These are phyloP conservation scores for Notiomystis cincta DNA, from an alignment of 2,113 vertebrate species.

Conservation along the genomic window DNA sequence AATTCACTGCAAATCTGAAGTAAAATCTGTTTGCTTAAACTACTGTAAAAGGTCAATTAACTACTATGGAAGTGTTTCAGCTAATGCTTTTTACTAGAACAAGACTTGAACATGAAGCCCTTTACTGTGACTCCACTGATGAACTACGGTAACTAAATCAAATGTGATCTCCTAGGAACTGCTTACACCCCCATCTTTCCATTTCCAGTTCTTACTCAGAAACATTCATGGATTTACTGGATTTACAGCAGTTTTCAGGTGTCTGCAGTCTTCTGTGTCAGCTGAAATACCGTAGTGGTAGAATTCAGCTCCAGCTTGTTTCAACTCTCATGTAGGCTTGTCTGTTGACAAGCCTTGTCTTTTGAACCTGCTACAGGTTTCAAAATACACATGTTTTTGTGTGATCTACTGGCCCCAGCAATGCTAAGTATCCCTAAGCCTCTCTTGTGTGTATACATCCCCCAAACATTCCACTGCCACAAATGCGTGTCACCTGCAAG, in stretches of 20 bases:
- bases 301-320: background rate
- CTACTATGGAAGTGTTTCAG: background rate
- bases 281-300: background rate
- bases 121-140: background rate
- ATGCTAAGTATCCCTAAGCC: background rate
- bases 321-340: background rate
- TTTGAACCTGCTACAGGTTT: background rate
- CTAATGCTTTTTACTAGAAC: background rate
- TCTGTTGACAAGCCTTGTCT: background rate
- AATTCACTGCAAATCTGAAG: conserved; percentile 25
- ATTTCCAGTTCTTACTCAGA: background rate
- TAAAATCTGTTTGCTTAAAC: conserved; percentile 46
- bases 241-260: background rate
- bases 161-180: background rate
- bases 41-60: conserved; percentile 42
- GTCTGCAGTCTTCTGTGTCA: background rate
- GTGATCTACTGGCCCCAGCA: background rate
- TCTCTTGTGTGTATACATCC: background rate
- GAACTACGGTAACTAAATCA: background rate
- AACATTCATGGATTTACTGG: background rate
- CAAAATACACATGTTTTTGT: background rate
- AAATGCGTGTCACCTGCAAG: background rate
- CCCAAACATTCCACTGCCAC: background rate
- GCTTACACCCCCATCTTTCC: background rate
- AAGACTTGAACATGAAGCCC: background rate